Conservation (phyloP, 2,888 invertebrate species). For the Brachypalpus laphriformis region DNA sequence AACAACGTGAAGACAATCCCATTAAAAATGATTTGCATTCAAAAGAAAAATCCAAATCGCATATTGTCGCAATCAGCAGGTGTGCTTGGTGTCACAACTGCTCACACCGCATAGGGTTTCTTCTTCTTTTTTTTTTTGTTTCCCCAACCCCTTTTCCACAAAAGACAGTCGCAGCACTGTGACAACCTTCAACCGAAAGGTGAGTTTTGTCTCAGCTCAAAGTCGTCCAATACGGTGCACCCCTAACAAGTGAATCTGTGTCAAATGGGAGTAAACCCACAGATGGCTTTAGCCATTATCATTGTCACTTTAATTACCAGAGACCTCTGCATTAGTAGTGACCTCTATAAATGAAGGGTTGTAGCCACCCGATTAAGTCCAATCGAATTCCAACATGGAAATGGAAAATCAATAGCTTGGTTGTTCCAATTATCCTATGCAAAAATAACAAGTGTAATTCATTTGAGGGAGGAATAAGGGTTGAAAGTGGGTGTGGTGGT, state of each 20-base stretch:
- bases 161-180: slow-evolving; percentile 2
- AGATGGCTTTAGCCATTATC: slow-evolving; percentile 61
- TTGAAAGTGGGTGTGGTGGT: not conserved
- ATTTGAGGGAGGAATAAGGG: not conserved
- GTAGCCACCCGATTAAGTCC: slow-evolving; percentile 20
- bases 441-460: slow-evolving; percentile 46
- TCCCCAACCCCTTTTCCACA: not conserved
- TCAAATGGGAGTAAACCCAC: slow-evolving; percentile 26
- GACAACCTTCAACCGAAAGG: slow-evolving; percentile 44
- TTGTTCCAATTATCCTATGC: slow-evolving; percentile 29
- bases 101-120: slow-evolving; percentile 31
- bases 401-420: slow-evolving; percentile 22
- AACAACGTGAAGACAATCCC: not conserved
- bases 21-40: slow-evolving; percentile 43
- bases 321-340: slow-evolving; percentile 43
- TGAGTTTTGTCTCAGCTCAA: not conserved
- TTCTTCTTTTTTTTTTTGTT: not conserved
- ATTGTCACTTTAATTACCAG: slow-evolving; percentile 65
- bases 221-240: not conserved
- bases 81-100: slow-evolving; percentile 18
- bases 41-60: slow-evolving; percentile 15
- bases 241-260: slow-evolving; percentile 42
- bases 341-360: slow-evolving; percentile 14
- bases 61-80: slow-evolving; percentile 44
- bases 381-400: slow-evolving; percentile 33